phyloP scores from a whole-genome alignment of 2,113 vertebrate genomes.

The Muntiacus reevesi region DNA sequence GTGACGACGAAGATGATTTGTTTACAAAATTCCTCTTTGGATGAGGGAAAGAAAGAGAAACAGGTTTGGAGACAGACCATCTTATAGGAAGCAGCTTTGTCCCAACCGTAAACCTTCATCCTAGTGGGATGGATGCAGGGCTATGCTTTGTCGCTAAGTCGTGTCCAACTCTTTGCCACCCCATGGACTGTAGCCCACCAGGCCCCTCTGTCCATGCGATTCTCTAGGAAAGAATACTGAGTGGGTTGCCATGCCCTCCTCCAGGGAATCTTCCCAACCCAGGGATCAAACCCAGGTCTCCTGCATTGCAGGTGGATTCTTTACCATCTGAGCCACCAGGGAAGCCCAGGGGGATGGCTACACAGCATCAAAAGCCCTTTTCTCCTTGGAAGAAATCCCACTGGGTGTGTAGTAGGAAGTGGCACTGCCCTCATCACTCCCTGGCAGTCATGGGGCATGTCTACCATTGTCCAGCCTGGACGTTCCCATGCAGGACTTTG shows the following conservation, averaged over 20 bases:
- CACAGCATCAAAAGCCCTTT: background rate
- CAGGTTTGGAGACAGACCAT: background rate
- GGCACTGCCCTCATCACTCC: background rate
- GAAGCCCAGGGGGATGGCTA: background rate
- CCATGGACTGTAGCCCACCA: background rate
- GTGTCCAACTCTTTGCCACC: background rate
- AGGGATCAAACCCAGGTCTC: background rate
- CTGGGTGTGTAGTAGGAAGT: background rate
- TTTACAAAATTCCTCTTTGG: conserved; percentile 48
- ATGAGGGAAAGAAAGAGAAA: conserved; percentile 2
- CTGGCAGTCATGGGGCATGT: accelerated
- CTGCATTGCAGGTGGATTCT: background rate
- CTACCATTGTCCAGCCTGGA: background rate
- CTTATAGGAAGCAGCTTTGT: background rate
- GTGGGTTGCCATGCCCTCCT: background rate
- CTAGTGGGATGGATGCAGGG: background rate
- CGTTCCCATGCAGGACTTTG: background rate
- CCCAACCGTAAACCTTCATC: background rate
- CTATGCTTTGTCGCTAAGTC: background rate
- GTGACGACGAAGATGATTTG: background rate
- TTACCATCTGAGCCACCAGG: background rate
- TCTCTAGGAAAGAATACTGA: background rate
- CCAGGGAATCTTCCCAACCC: background rate
- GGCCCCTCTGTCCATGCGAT: background rate
- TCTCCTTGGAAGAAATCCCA: background rate